Conservation (phyloP, 2,888 invertebrate genomes). For the Andrena minutula region DNA sequence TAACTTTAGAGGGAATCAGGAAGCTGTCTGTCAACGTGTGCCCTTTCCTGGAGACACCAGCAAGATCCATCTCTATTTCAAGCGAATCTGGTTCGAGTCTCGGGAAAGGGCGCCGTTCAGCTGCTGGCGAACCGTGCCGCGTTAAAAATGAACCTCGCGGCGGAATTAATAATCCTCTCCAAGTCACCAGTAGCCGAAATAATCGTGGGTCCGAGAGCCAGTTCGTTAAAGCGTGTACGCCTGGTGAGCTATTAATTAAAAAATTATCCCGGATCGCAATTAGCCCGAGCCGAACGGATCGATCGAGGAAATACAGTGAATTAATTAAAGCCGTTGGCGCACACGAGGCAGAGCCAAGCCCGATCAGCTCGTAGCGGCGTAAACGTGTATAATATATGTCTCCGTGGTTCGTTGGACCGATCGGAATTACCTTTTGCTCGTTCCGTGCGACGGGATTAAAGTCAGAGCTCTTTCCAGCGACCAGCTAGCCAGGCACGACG, state of each 20-base stretch:
- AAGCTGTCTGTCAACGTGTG: too few species aligned
- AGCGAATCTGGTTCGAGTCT: too few species aligned
- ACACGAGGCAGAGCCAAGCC: slow-evolving; percentile 19
- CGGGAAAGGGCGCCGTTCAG: background rate
- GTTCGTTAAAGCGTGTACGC: slow-evolving; percentile 27
- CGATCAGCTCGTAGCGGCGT: slow-evolving; percentile 23
- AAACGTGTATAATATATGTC: slow-evolving; percentile 37
- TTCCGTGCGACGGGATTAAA: slow-evolving; percentile 73
- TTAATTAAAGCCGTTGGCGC: slow-evolving; percentile 64
- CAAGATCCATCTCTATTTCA: too few species aligned
- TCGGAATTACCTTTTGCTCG: slow-evolving; percentile 62
- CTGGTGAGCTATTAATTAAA: slow-evolving; percentile 64
- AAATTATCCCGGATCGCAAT: slow-evolving; percentile 66
- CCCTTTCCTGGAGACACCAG: too few species aligned
- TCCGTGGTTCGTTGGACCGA: slow-evolving; percentile 16
- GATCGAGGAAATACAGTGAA: slow-evolving; percentile 71
- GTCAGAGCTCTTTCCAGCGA: slow-evolving; percentile 10
- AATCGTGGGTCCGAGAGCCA: slow-evolving; percentile 25
- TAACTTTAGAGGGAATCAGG: too few species aligned
- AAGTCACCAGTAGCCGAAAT: slow-evolving; percentile 4
- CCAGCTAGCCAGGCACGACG: slow-evolving; percentile 7
- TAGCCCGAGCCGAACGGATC: slow-evolving; percentile 56
- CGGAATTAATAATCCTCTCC: slow-evolving; percentile 31
- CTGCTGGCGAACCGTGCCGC: background rate
- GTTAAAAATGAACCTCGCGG: background rate